Conservation (phyloP, 2,888 invertebrate genomes). For the Cosmorhoe ocellata region DNA sequence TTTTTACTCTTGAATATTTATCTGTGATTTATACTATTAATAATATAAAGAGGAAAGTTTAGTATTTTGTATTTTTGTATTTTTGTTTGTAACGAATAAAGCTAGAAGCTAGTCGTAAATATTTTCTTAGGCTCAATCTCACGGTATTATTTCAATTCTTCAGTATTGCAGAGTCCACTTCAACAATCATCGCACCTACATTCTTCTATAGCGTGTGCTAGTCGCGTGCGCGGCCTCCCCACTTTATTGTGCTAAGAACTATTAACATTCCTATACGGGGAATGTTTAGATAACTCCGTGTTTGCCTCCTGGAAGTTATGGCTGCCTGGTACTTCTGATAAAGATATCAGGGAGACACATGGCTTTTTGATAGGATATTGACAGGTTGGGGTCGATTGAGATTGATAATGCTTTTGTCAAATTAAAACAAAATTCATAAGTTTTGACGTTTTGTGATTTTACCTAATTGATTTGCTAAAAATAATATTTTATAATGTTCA, state of each 20-base stretch:
- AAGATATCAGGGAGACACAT: constrained; percentile 36
- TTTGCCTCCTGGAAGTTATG: constrained; percentile 35
- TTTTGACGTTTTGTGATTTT: too few relatives aligned
- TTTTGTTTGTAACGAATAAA: too few relatives aligned
- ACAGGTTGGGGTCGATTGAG: constrained; percentile 27
- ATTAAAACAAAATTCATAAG: too few relatives aligned
- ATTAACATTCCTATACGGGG: constrained; percentile 77
- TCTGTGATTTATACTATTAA: too few relatives aligned
- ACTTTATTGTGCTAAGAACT: constrained; percentile 68
- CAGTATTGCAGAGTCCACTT: constrained; percentile 12
- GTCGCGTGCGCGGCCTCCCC: constrained; percentile 63
- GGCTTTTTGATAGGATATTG: constrained; percentile 36
- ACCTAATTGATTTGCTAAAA: too few relatives aligned
- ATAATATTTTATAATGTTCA: too few relatives aligned
- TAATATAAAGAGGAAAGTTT: too few relatives aligned
- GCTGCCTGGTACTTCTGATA: constrained; percentile 36
- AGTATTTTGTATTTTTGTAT: too few relatives aligned
- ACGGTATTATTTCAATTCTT: background rate
- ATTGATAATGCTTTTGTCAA: constrained; percentile 20
- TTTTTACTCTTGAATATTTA: too few relatives aligned
- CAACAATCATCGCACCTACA: constrained; percentile 35
- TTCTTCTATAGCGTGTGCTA: constrained; percentile 58
- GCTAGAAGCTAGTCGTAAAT: too few relatives aligned
- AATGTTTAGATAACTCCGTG: constrained; percentile 72
- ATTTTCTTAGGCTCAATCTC: too few relatives aligned